These are phyloP conservation scores for Tethea ocularis DNA, from an alignment of 2,888 invertebrate genomes.

Conservation along the genomic window DNA sequence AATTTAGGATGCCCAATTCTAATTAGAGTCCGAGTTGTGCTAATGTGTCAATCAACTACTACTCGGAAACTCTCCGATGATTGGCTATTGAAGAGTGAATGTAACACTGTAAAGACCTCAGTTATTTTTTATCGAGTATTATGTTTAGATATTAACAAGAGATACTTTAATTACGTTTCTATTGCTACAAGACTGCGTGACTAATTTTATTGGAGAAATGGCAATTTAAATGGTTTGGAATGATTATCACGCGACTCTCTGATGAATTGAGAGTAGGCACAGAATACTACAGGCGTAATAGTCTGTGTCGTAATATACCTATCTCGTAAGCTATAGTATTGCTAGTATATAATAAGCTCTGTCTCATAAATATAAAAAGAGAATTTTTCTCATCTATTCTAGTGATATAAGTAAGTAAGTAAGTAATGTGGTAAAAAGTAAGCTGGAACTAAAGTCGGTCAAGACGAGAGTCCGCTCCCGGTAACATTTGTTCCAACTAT, in stretches of 20 bases:
- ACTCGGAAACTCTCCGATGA: constrained; percentile 30
- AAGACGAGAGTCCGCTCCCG: constrained; percentile 30
- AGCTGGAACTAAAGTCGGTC: constrained; percentile 23
- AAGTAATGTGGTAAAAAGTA: constrained; percentile 10
- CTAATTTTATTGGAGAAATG: constrained; percentile 50
- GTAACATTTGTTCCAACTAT: constrained; percentile 42
- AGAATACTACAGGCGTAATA: constrained; percentile 35
- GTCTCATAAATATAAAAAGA: constrained; percentile 31
- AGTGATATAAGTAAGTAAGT: not conserved
- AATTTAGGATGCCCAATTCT: constrained; percentile 28
- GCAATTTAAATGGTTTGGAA: constrained; percentile 39
- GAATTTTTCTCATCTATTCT: not conserved
- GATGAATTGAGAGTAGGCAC: constrained; percentile 26
- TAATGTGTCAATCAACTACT: constrained; percentile 24
- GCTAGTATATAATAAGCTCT: constrained; percentile 33
- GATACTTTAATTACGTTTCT: constrained; percentile 41
- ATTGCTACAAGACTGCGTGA: constrained; percentile 47
- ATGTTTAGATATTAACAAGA: constrained; percentile 44
- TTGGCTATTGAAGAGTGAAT: constrained; percentile 6
- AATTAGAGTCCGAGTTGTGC: constrained; percentile 33
- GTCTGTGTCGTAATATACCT: constrained; percentile 34
- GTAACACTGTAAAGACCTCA: constrained; percentile 23
- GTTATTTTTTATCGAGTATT: constrained; percentile 25
- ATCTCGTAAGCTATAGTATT: constrained; percentile 23
- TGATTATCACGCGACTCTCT: constrained; percentile 35